These are phyloP conservation scores for Drosophila gunungcola DNA, from an alignment of 1,140 invertebrate genomes.

Conservation along the genomic window DNA sequence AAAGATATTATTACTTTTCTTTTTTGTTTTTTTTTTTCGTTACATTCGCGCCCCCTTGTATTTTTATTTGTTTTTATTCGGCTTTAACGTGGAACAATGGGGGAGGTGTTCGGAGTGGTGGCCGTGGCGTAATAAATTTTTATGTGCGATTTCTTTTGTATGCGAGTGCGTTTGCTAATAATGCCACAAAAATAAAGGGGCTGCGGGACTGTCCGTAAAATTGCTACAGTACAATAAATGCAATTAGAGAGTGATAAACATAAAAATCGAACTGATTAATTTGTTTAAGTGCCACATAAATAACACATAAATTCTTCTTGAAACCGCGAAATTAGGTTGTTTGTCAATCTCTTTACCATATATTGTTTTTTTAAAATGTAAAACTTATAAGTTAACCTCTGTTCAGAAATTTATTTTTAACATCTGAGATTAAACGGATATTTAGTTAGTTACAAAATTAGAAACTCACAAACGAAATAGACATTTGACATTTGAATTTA, in stretches of 20 bases:
- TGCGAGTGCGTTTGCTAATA: conserved; percentile 30
- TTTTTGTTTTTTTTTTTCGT: conserved; percentile 30
- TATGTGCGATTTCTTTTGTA: conserved; percentile 59
- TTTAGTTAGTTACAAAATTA: too few relatives aligned
- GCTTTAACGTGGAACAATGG: conserved; percentile 67
- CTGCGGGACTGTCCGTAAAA: conserved; percentile 29
- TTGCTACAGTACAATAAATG: conserved; percentile 17
- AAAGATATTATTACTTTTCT: conserved; percentile 50
- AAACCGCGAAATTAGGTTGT: too few relatives aligned
- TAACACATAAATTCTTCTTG: too few relatives aligned
- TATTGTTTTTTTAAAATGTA: too few relatives aligned
- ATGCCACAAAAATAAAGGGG: conserved; percentile 15
- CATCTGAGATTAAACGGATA: too few relatives aligned
- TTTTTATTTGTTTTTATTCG: conserved; percentile 64
- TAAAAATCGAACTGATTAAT: conserved; percentile 59
- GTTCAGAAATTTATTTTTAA: too few relatives aligned
- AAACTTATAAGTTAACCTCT: too few relatives aligned
- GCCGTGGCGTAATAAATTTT: conserved; percentile 62
- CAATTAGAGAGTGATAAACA: conserved; percentile 48
- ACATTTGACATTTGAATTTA: not conserved
- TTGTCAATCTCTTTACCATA: too few relatives aligned
- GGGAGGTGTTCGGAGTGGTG: conserved; percentile 23
- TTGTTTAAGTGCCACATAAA: conserved; percentile 7
- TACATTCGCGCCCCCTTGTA: conserved; percentile 13
- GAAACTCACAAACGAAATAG: too few relatives aligned